Evolutionary conservation across 1,140 invertebrate species (phyloP).

Genomic region (Heliconius melpomene): DNA sequence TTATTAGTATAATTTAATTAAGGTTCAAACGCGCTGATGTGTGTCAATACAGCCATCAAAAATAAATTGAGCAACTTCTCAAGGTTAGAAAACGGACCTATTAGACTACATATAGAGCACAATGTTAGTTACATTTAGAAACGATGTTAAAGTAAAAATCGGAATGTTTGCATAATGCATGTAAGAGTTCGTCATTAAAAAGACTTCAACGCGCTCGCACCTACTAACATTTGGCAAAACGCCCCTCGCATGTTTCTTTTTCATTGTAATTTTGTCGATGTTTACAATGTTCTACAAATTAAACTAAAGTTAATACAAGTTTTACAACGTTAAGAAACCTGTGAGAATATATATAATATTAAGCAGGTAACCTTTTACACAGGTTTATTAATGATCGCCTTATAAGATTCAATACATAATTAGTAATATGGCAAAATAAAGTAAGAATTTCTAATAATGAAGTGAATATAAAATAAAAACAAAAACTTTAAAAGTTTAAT

Average conservation of each 20-base stretch:
- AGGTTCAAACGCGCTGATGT: not conserved
- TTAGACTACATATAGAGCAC: not conserved
- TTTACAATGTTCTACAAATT: not conserved
- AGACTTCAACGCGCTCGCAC: not conserved
- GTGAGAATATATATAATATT: no score
- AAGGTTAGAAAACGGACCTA: not conserved
- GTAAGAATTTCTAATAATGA: no score
- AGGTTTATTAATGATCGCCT: no score
- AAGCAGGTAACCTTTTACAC: no score
- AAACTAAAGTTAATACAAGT: not conserved
- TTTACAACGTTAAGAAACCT: no score
- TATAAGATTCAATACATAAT: no score
- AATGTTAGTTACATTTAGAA: not conserved
- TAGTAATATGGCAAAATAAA: no score
- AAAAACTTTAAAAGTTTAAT: no score
- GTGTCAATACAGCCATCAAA: not conserved
- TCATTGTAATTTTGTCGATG: not conserved
- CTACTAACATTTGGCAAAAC: not conserved
- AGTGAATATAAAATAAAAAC: no score
- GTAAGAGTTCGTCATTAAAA: not conserved
- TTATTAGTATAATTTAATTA: not conserved
- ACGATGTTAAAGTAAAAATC: not conserved
- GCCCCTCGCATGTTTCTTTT: not conserved
- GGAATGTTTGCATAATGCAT: not conserved
- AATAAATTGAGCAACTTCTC: not conserved